Base-by-base conservation (phyloP, 2,113 vertebrate species). In the Psammodynastes pulverulentus region DNA sequence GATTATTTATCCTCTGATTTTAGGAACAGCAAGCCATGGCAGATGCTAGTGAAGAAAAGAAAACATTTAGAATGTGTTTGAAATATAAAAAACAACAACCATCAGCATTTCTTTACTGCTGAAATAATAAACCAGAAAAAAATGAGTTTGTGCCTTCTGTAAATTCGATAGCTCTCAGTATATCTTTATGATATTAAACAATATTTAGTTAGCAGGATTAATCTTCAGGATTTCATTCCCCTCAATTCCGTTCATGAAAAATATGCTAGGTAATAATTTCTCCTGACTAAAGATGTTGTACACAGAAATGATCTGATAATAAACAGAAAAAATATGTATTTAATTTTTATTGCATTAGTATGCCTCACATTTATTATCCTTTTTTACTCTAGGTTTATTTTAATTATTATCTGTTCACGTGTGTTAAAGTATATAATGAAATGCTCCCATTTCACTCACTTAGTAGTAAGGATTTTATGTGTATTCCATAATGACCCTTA, bases 401-500 rank as follows among this genome's bases (percentile, higher is more conserved):
- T 98, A 98, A 98, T 98, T 98, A 97, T 98, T 97, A 97, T 98
- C 97, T 97, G 96, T 90, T 96, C 94, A 93, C 53, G 95, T 96
- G 96, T 96, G 96, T 90, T 94, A 95, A 72, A 96, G 93, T 93
- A 96, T 97, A 97, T 98, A 98, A 98, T 98, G 97, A 98, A 98
- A 97, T 79, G 96, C 96, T 98, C 96, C 96, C 95, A 97, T 97
- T 97, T 97, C 97, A 97, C 95, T 95, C 95, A 95, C 92, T 89
- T 92, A 97, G 95, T 94, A 95, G 87, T 95, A 94, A 96, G 95
- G 92, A 96, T 96, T 96, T 96, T 96, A 95, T 96, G 95, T 96
- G 96, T 94, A 97, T 95, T 97, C 96, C 97, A 96, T 95, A 97
- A 97, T 97, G 97, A 98, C 97, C 97, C 97, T 97, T 97, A 97